Evolutionary conservation across 2,797 vertebrate genomes (phyloP).

Genomic region (Pseudotriccus pelzelni): DNA sequence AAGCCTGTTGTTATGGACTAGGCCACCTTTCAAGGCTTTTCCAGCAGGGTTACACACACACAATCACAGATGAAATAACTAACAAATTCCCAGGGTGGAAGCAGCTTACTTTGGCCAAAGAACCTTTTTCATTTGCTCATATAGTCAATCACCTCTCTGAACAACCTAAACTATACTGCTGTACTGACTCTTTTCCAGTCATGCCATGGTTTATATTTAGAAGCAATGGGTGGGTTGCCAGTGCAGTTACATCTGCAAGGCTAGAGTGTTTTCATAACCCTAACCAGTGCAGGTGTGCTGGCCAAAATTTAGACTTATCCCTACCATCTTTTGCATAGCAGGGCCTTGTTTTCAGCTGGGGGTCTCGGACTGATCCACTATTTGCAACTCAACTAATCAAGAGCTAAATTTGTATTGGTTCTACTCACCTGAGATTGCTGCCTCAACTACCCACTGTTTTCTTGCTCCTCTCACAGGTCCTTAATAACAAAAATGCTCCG

Average conservation of each 20-base stretch:
- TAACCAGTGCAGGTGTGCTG: background rate
- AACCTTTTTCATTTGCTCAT: background rate
- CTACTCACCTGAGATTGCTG: background rate
- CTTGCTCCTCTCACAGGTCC: background rate
- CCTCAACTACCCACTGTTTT: background rate
- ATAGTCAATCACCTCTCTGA: background rate
- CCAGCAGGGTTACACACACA: background rate
- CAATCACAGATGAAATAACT: background rate
- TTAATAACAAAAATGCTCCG: background rate
- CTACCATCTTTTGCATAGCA: background rate
- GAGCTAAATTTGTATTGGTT: background rate
- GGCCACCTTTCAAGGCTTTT: background rate
- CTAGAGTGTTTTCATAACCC: slow-evolving; percentile 12
- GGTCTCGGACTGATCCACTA: background rate
- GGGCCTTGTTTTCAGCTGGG: background rate
- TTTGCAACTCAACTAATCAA: background rate
- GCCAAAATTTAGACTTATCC: background rate
- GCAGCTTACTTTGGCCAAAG: background rate
- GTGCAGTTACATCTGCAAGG: slow-evolving; percentile 8
- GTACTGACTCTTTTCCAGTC: background rate
- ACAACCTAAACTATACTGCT: background rate
- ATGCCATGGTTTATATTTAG: background rate
- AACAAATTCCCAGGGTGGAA: background rate
- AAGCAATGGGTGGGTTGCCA: background rate
- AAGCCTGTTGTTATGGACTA: background rate